A percentile compares a stretch with the other conserved stretches of the same genome.
phyloP scores from a whole-genome alignment of 2,797 vertebrate species.

The Selene dorsalis region DNA sequence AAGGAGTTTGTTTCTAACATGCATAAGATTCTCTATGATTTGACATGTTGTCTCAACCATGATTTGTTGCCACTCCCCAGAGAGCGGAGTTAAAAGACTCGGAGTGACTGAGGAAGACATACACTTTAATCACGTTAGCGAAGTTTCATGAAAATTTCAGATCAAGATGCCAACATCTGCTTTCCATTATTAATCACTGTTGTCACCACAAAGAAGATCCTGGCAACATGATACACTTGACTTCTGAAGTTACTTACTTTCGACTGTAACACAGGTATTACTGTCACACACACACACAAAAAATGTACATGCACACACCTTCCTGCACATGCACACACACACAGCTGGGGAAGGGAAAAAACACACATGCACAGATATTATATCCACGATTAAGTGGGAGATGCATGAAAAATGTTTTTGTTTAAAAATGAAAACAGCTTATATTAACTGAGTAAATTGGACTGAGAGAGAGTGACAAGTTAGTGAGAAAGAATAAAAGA shows the following conservation, averaged over 20 bases:
- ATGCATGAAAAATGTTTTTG: constrained; percentile 20
- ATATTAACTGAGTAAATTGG: constrained; percentile 53
- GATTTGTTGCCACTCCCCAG: constrained; percentile 84
- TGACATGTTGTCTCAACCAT: constrained; percentile 84
- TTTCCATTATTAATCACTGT: constrained; percentile 85
- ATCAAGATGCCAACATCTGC: constrained; percentile 80
- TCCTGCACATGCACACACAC: background rate
- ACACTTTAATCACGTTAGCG: constrained; percentile 84
- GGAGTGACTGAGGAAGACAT: constrained; percentile 81
- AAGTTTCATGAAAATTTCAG: constrained; percentile 85
- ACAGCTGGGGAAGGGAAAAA: background rate
- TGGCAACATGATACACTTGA: constrained; percentile 75
- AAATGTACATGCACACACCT: background rate
- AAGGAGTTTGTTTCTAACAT: constrained; percentile 65
- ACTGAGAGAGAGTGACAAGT: constrained; percentile 43
- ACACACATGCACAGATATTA: constrained; percentile 15
- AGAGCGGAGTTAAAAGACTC: constrained; percentile 81
- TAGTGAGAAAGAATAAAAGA: constrained; percentile 65
- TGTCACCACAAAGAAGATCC: constrained; percentile 80
- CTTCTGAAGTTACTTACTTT: constrained; percentile 81
- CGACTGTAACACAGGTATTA: constrained; percentile 74
- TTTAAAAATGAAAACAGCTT: constrained; percentile 31
- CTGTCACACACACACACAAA: constrained; percentile 47
- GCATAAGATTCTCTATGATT: constrained; percentile 72
- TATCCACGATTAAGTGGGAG: constrained; percentile 31